phyloP scores from a whole-genome alignment of 2,113 vertebrate species.

The Odocoileus virginianus region DNA sequence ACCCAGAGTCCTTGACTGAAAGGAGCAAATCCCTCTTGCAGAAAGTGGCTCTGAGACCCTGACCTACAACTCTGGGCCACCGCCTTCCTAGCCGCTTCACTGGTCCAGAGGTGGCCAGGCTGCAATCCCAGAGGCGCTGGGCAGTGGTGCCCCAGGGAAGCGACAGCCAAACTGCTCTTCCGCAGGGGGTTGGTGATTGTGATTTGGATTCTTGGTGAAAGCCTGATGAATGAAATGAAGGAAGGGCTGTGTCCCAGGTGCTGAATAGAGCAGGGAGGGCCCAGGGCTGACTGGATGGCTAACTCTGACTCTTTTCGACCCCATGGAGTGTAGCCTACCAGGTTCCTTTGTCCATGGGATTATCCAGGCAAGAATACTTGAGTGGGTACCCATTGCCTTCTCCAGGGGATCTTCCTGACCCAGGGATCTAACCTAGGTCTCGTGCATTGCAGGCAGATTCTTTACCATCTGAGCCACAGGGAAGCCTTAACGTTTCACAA shows the following conservation, averaged over 20 bases:
- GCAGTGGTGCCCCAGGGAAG: neutral
- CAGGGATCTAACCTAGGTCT: neutral
- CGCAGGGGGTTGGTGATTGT: neutral
- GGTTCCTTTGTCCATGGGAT: neutral
- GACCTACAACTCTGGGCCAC: accelerated
- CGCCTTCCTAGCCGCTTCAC: neutral
- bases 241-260: neutral
- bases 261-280: neutral
- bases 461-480: neutral
- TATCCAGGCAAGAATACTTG: neutral
- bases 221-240: neutral
- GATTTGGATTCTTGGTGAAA: neutral
- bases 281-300: neutral
- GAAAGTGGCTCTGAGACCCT: neutral
- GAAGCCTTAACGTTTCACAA: neutral
- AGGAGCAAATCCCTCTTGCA: neutral
- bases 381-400: neutral
- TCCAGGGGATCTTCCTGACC: neutral
- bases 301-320: neutral
- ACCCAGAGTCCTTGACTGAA: neutral
- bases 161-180: neutral
- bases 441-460: neutral
- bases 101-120: neutral
- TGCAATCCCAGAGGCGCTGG: neutral
- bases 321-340: neutral